A percentile compares a stretch with the other conserved stretches of the same genome.
These are phyloP conservation scores for Agonopterix alstromeriana DNA, from an alignment of 2,888 invertebrate genomes.

Conservation along the genomic window DNA sequence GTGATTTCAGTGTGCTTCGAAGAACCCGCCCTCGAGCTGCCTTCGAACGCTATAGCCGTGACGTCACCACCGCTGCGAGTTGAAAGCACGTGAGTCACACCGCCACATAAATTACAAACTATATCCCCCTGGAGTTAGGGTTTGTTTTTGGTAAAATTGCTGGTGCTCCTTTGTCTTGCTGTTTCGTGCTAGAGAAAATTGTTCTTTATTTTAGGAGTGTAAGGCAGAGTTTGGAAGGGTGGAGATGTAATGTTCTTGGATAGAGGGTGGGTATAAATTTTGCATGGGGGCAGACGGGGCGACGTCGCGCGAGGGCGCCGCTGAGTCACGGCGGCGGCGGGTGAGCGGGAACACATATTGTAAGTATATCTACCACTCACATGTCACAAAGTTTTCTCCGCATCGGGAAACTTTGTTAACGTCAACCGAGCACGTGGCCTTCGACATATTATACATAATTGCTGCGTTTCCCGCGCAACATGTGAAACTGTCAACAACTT, in stretches of 20 bases:
- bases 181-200: slow-evolving; percentile 26
- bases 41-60: slow-evolving; percentile 32
- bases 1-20: slow-evolving; percentile 3
- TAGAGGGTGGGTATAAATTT: slow-evolving; percentile 75
- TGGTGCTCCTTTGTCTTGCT: slow-evolving; percentile 66
- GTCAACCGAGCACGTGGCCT: slow-evolving; percentile 75
- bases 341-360: slow-evolving; percentile 52
- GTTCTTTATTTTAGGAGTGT: slow-evolving; percentile 33
- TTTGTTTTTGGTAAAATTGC: slow-evolving; percentile 70
- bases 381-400: slow-evolving; percentile 76
- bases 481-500: slow-evolving; percentile 17
- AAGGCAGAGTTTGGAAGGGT: slow-evolving; percentile 40
- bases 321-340: slow-evolving; percentile 63
- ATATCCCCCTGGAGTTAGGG: slow-evolving; percentile 71
- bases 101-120: slow-evolving; percentile 69
- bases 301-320: slow-evolving; percentile 74
- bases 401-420: slow-evolving; percentile 75
- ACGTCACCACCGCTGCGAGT: slow-evolving; percentile 65
- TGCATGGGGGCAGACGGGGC: slow-evolving; percentile 75
- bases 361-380: slow-evolving; percentile 71
- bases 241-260: slow-evolving; percentile 59
- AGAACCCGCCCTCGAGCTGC: slow-evolving; percentile 22
- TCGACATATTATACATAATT: slow-evolving; percentile 62
- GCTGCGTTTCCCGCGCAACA: slow-evolving; percentile 42
- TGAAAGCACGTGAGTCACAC: slow-evolving; percentile 61